Evolutionary conservation across 2,797 vertebrate genomes (phyloP), one percentile per base, ranked within the genome.

Genomic region (Scleropages formosus): DNA sequence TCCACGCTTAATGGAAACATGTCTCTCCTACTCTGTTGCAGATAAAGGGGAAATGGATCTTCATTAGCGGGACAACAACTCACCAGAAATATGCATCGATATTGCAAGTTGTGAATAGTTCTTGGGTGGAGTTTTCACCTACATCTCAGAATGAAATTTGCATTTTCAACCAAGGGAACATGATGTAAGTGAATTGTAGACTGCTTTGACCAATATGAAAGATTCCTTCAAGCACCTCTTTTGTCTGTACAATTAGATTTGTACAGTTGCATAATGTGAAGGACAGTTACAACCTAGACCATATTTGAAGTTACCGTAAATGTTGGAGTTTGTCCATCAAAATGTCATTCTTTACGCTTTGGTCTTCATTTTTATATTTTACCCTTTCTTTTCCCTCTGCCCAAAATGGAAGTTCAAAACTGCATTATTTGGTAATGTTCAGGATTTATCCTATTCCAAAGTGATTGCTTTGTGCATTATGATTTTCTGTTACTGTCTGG

Each of bases 41-140:
- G 80, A 67, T 78, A 22, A 73, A 73, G 72, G 76, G 76, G 15
- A 79, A 78, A 67, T 81, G 80, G 80, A 69, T 74, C 27, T 56
- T 76, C 11, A 10, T 27, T 70, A 73, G 75, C 75, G 78, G 64
- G 20, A 61, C 70, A 11, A 27, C 75, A 4, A 72, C 79, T 39
- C 39, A 77, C 18, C 8, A 26, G 1, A 27, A 65, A 4, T 56
- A 53, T 49, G 62, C 10, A 70, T 22, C 65, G 1, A 20, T 77
- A 0, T 4, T 78, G 24, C 53, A 74, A 8, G n/a, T 26, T 15
- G 4, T 72, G 15, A 76, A 78, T 58, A 78, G 75, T 47, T 65
- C 76, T 0, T 81, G 78, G 80, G 22, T 81, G 0, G 61, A 56
- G 53, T 70, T 79, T 31, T 15, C 26, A 3, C 73, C 73, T 0